phyloP scores from a whole-genome alignment of 1,140 invertebrate genomes.

The Rhopalosiphum padi region DNA sequence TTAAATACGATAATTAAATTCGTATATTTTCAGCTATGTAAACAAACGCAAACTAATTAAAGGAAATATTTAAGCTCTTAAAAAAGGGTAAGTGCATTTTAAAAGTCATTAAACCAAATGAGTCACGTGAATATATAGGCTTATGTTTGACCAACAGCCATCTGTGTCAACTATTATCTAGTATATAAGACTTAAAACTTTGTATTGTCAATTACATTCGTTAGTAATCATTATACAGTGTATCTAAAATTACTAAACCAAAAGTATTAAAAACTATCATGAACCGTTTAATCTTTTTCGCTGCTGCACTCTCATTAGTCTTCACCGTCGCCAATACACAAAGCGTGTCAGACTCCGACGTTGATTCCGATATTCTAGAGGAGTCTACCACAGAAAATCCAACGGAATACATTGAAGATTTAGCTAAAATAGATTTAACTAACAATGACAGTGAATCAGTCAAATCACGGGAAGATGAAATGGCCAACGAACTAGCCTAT shows the following conservation, averaged over 20 bases:
- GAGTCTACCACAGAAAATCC: not conserved
- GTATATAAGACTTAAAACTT: not conserved
- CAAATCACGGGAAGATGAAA: not conserved
- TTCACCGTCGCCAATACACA: not conserved
- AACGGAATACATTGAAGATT: not conserved
- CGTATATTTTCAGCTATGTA: constrained; percentile 5
- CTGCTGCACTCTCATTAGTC: not conserved
- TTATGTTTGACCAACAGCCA: not conserved
- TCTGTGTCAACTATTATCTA: constrained; percentile 13
- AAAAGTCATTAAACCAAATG: constrained; percentile 25
- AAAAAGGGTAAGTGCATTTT: not conserved
- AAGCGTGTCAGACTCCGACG: not conserved
- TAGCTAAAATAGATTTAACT: not conserved
- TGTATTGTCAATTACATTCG: not conserved
- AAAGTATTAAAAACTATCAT: constrained; percentile 16
- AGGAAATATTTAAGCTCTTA: not conserved
- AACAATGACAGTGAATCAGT: not conserved
- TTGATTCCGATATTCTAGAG: not conserved
- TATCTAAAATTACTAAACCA: not conserved
- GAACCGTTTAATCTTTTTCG: constrained; percentile 12
- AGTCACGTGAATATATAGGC: not conserved
- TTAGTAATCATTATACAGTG: not conserved
- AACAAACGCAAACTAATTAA: constrained; percentile 6
- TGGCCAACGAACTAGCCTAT: not conserved
- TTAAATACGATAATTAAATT: not conserved